Evolutionary conservation across 2,113 vertebrate species (phyloP).

Genomic region (Crotophaga sulcirostris): DNA sequence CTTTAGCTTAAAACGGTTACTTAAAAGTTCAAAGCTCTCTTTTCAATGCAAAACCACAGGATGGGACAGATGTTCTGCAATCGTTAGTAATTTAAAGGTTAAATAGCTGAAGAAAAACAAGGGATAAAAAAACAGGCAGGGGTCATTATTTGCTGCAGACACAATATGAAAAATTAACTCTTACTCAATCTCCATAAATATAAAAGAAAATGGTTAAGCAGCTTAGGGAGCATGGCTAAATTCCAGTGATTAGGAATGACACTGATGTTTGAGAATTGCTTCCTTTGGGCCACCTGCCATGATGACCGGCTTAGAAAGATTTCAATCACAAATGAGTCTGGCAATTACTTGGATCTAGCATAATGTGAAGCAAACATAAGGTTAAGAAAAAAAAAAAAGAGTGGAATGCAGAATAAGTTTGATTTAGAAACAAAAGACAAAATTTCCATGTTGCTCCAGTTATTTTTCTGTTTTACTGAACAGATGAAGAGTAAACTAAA

Average conservation of each 20-base stretch:
- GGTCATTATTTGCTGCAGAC: neutral
- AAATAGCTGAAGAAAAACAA: neutral
- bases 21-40: neutral
- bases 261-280: conserved; percentile 28
- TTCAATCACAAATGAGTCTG: conserved; percentile 18
- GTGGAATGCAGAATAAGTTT: neutral
- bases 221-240: neutral
- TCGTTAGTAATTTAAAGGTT: neutral
- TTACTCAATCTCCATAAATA: conserved; percentile 15
- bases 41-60: neutral
- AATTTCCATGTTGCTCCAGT: neutral
- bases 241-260: neutral
- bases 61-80: neutral
- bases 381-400: neutral
- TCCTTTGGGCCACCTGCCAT: conserved; percentile 22
- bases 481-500: neutral
- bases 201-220: conserved; percentile 23
- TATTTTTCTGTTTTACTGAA: neutral
- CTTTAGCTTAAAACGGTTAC: neutral
- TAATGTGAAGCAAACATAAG: neutral
- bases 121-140: neutral
- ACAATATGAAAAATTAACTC: neutral
- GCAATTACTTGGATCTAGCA: conserved; percentile 28
- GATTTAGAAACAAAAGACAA: neutral
- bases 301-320: conserved; percentile 16